Percentiles rank a stretch among this genome's conserved stretches.
Evolutionary conservation across 2,888 invertebrate species (phyloP).

Genomic region (Chrysopilus asiliformis): DNA sequence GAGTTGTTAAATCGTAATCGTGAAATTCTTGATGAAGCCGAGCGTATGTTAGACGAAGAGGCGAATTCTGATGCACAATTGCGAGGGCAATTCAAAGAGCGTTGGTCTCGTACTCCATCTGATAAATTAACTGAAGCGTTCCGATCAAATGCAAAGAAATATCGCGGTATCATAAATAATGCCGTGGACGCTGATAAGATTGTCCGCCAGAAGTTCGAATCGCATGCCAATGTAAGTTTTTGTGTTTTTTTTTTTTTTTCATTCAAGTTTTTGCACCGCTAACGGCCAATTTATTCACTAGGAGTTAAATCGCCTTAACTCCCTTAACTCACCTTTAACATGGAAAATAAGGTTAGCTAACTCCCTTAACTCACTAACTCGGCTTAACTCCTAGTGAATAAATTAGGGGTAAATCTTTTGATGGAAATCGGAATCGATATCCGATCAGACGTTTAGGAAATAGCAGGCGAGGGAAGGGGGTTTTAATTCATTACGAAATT

Average conservation of each 20-base stretch:
- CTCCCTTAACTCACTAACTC: no score
- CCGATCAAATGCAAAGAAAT: slow-evolving; percentile 78
- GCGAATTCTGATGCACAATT: slow-evolving; percentile 78
- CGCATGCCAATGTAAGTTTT: slow-evolving; percentile 41
- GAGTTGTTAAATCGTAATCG: slow-evolving; percentile 80
- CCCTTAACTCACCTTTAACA: no score
- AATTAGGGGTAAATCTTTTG: no score
- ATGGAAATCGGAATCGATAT: no score
- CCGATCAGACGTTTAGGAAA: no score
- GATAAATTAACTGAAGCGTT: slow-evolving; percentile 80
- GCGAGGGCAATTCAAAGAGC: slow-evolving; percentile 77
- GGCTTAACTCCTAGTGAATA: no score
- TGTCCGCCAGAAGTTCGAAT: slow-evolving; percentile 74
- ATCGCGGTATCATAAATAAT: slow-evolving; percentile 82
- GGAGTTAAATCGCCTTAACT: no score
- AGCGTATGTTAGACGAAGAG: slow-evolving; percentile 80
- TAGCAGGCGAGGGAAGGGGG: no score
- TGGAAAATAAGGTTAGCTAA: no score
- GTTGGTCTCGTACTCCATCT: slow-evolving; percentile 85
- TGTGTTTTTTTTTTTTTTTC: slow-evolving; percentile 1
- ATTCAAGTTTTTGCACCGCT: slow-evolving; percentile 1
- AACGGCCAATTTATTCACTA: no score
- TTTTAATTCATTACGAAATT: neutral
- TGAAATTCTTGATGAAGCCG: slow-evolving; percentile 87
- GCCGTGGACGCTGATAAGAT: slow-evolving; percentile 71